Base-by-base conservation (phyloP, 2,888 invertebrate species). In the Panorpa germanica region DNA sequence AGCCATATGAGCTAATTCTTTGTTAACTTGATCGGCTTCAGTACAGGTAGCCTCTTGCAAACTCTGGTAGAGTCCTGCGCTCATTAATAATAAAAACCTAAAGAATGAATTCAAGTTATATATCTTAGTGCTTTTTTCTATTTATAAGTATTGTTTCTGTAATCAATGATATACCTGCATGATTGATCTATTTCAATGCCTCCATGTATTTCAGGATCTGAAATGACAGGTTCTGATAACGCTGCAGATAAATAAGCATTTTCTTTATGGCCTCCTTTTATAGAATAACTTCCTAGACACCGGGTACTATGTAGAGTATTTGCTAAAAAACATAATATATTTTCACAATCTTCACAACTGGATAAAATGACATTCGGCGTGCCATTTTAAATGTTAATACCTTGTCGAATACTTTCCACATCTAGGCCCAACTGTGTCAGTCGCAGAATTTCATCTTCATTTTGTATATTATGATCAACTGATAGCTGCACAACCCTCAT, bases 221-320 rank as follows among this genome's bases (percentile, higher is more conserved):
- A 71, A 11, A 80, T 73, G 2, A 90, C 74, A 0, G 88, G 88
- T 43, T 86, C 85, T 4, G 70, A 57, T 1, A 51, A 52, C 0
- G 85, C 81, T 11, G 59, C 52, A 3, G 67, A 57, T 25, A 90
- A 59, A 29, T 70, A 68, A 3, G 81, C 80, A 44, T 80, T 76
- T 28, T 88, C 85, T 45, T 72, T 75, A 45, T 82, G 83, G 3
- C 80, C 72, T 0, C 77, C 81, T 54, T 90, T 90, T 1, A 86
- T 75, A 21, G 77, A 57, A 47, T 83, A 85, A 53, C 86, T 86
- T 3, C 88, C 88, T 8, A 91, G 59, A 44, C 86, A 86, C 9
- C 90, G 58, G 0, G 88, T 88, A 42, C 76, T 78, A 22, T 72
- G 34, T 30, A 41, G 28, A 7, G 37, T 34, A 20, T 23, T 20